phyloP scores from a whole-genome alignment of 2,113 vertebrate species.

The Malaclemys terrapin region DNA sequence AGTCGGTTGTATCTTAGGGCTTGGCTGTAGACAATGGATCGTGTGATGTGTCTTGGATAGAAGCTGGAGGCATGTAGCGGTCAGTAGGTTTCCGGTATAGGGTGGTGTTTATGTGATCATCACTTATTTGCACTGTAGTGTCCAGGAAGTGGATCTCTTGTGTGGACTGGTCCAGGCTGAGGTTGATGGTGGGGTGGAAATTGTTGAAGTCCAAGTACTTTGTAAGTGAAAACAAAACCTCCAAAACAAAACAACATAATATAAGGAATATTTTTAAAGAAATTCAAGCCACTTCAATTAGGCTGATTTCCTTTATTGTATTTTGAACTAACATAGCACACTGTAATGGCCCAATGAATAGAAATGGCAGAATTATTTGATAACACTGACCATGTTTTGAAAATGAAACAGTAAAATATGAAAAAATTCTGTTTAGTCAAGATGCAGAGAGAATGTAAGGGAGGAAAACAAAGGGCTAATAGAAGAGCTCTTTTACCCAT shows the following conservation, averaged over 20 bases:
- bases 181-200: too few species aligned
- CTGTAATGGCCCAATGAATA: not conserved
- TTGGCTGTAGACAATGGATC: too few species aligned
- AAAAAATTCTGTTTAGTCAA: not conserved
- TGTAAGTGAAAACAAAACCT: not conserved
- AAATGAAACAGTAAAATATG: not conserved
- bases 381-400: not conserved
- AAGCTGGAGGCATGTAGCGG: too few species aligned
- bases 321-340: not conserved
- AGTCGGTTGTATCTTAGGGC: too few species aligned
- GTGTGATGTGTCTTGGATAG: too few species aligned
- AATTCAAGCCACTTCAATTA: not conserved
- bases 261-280: not conserved
- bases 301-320: not conserved
- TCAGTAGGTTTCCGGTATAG: too few species aligned
- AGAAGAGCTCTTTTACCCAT: not conserved
- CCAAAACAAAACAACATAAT: not conserved
- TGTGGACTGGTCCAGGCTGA: too few species aligned
- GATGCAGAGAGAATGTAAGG: not conserved
- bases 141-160: too few species aligned
- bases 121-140: too few species aligned
- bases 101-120: too few species aligned
- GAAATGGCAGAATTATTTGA: not conserved
- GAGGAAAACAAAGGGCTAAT: not conserved
- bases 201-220: too few species aligned